Conservation (phyloP, 2,797 vertebrate genomes). For the Ficedula albicollis region DNA sequence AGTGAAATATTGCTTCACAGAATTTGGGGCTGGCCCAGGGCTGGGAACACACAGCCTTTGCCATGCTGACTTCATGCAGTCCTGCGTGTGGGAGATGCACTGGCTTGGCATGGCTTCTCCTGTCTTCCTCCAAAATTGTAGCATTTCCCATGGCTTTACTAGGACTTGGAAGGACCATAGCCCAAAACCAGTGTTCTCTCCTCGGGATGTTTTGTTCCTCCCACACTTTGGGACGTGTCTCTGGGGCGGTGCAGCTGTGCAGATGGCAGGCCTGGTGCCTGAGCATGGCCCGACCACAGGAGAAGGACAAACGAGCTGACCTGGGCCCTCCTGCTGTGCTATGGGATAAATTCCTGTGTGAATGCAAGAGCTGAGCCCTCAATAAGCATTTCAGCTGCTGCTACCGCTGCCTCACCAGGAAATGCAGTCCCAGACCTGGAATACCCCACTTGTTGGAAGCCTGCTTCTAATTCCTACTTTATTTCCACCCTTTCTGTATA, state of each 20-base stretch:
- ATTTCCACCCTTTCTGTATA: neutral
- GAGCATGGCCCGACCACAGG: neutral
- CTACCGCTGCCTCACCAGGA: neutral
- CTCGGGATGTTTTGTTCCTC: neutral
- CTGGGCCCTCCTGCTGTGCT: neutral
- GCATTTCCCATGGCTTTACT: neutral
- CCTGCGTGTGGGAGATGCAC: neutral
- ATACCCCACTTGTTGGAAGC: neutral
- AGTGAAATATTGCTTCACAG: neutral
- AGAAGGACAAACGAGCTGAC: neutral
- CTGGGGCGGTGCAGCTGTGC: neutral
- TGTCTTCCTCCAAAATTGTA: neutral
- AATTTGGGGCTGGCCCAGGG: neutral
- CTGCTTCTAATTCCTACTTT: neutral
- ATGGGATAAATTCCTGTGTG: neutral
- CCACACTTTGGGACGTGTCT: accelerated
- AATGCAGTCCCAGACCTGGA: neutral
- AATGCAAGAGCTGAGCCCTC: neutral
- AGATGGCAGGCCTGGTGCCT: neutral
- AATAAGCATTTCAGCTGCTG: neutral
- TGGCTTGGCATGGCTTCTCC: neutral
- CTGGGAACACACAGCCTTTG: neutral
- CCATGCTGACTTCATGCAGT: neutral
- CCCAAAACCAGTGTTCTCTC: neutral
- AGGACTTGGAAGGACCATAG: neutral